Base-by-base conservation (phyloP, 1,140 invertebrate species). In the Eumeta japonica region DNA sequence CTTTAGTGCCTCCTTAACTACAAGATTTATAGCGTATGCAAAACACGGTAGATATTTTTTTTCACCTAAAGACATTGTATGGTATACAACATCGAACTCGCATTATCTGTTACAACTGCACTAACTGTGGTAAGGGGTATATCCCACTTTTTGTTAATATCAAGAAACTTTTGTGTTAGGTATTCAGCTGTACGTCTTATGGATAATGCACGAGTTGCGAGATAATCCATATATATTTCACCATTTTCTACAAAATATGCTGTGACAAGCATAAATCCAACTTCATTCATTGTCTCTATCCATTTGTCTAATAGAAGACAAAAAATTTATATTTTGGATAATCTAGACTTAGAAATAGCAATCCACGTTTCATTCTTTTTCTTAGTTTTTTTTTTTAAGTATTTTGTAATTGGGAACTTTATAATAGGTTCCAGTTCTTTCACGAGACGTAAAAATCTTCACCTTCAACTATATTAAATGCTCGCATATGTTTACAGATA, bases 11-110 rank as follows among this genome's bases (percentile, higher is more conserved):
- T 28, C 32, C 19, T 35, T 15, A 31, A 39, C 36, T 30, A 41
- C 39, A 12, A 41, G 28, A 14, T 42, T 46, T 11, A 46, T 42
- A 31, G 45, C 43, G 35, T 46, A 37, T 2, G 40, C 45, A 43
- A 43, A n/a, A n/a, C n/a, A n/a, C n/a, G n/a, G n/a, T n/a, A n/a
- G 43, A 39, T 39, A 32, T 46, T 38, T 46, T 46, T 37, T 41
- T 41, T 42, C 44, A 32, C 44, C 39, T 27, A 45, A 39, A 45
- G 43, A 35, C 34, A 35, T n/a, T n/a, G n/a, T n/a, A n/a, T n/a
- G n/a, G n/a, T n/a, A n/a, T n/a, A n/a, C n/a, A n/a, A n/a, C n/a
- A n/a, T n/a, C n/a, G n/a, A n/a, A n/a, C n/a, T n/a, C n/a, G n/a
- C n/a, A n/a, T n/a, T n/a, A n/a, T n/a, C n/a, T n/a, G n/a, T n/a